Conservation (phyloP, 2,888 invertebrate genomes). For the Acanthosepion esculentum region DNA sequence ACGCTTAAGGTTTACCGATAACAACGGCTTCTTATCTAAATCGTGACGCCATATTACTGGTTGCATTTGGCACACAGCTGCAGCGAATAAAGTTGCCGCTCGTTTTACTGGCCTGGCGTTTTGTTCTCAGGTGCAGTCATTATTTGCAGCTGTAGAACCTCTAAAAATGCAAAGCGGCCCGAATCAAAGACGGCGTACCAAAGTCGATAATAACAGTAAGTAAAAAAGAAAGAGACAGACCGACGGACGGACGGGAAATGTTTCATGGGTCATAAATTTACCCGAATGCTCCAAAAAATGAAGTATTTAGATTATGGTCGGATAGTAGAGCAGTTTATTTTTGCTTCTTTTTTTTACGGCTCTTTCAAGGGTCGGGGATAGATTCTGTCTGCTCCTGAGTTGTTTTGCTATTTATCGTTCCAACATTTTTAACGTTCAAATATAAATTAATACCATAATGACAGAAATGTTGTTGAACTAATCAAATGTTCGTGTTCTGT, state of each 20-base stretch:
- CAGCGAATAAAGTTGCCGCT: neutral
- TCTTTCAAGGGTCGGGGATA: no score
- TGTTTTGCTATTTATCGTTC: no score
- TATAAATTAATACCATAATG: no score
- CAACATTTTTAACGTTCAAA: no score
- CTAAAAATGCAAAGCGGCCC: neutral
- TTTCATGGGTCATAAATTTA: neutral
- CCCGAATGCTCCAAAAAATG: neutral
- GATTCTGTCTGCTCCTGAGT: no score
- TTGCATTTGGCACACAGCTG: conserved; percentile 8
- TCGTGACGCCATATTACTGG: neutral
- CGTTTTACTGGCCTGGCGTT: neutral
- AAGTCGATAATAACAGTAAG: neutral
- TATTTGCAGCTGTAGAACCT: conserved; percentile 18
- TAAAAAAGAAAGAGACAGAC: neutral
- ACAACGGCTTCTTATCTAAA: neutral
- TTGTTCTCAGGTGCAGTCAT: neutral
- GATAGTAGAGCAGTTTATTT: no score
- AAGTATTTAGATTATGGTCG: neutral
- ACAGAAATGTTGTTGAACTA: no score
- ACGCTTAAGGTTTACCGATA: neutral
- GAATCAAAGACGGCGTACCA: neutral
- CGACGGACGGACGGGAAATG: neutral
- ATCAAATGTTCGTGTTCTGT: no score
- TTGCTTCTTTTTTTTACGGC: no score